phyloP scores from a whole-genome alignment of 92 coral and sea anemone genomes.

The Palythoa heliodiscus region DNA sequence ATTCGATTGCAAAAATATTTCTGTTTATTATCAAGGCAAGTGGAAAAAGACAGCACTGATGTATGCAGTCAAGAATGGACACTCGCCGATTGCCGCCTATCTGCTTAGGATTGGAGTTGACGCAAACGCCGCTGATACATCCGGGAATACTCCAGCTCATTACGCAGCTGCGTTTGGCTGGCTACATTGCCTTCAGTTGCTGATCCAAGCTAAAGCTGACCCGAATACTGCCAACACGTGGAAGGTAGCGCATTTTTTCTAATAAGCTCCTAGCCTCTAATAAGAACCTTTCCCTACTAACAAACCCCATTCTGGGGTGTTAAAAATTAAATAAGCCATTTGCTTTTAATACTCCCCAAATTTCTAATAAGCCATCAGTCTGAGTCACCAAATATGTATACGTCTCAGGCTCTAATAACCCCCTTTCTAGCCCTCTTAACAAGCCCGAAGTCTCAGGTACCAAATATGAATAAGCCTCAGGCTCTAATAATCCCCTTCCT shows the following conservation, averaged over 20 bases:
- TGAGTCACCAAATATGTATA: too few relatives aligned
- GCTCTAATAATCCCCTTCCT: too few relatives aligned
- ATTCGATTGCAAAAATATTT: neutral
- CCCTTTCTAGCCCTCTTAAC: too few relatives aligned
- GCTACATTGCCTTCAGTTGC: slow-evolving; percentile 80
- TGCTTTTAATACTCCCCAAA: too few relatives aligned
- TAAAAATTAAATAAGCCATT: too few relatives aligned
- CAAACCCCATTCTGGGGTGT: too few relatives aligned
- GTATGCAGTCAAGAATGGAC: slow-evolving; percentile 91
- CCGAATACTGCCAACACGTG: slow-evolving; percentile 78
- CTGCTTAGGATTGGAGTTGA: slow-evolving; percentile 76
- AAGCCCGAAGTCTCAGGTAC: too few relatives aligned
- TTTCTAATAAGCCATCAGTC: too few relatives aligned
- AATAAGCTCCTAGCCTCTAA: neutral
- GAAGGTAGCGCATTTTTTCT: slow-evolving; percentile 51
- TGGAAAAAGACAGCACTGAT: slow-evolving; percentile 85
- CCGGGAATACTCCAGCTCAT: slow-evolving; percentile 84
- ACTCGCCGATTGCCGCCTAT: slow-evolving; percentile 75
- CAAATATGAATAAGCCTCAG: too few relatives aligned
- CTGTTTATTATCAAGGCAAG: slow-evolving; percentile 54
- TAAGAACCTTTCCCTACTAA: neutral
- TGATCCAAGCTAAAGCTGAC: slow-evolving; percentile 78
- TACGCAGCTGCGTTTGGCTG: slow-evolving; percentile 92
- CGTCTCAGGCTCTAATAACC: too few relatives aligned
- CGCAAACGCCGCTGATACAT: slow-evolving; percentile 74